phyloP scores from a whole-genome alignment of 2,888 invertebrate species.

The Callinectes sapidus region DNA sequence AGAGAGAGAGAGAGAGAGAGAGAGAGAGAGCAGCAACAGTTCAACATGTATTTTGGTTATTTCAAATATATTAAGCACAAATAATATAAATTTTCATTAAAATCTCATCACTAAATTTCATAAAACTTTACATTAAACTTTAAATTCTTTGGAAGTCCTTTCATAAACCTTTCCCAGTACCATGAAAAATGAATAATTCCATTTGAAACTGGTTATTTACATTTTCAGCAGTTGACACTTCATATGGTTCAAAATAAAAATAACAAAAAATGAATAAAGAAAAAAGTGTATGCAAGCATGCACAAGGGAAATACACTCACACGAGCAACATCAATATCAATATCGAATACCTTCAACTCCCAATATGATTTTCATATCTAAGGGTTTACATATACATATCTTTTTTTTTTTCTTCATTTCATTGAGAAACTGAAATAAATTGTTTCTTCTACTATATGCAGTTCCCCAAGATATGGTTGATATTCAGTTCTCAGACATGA shows the following conservation, averaged over 20 bases:
- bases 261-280: too few relatives aligned
- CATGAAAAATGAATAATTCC: neutral
- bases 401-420: neutral
- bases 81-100: too few relatives aligned
- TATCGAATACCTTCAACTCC: neutral
- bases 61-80: too few relatives aligned
- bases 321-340: neutral
- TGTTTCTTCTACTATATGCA: neutral
- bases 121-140: neutral
- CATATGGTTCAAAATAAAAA: neutral
- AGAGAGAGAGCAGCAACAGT: neutral
- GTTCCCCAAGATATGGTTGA: neutral
- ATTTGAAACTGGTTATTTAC: neutral
- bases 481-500: slow-evolving; percentile 1
- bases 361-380: neutral
- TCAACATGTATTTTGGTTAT: neutral
- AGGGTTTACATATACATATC: neutral
- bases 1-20: too few relatives aligned
- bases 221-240: neutral
- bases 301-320: too few relatives aligned
- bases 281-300: neutral
- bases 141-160: neutral
- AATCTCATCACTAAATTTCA: neutral
- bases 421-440: neutral
- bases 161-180: neutral